Evolutionary conservation across 2,888 invertebrate genomes (phyloP).

Genomic region (Nowickia ferox): DNA sequence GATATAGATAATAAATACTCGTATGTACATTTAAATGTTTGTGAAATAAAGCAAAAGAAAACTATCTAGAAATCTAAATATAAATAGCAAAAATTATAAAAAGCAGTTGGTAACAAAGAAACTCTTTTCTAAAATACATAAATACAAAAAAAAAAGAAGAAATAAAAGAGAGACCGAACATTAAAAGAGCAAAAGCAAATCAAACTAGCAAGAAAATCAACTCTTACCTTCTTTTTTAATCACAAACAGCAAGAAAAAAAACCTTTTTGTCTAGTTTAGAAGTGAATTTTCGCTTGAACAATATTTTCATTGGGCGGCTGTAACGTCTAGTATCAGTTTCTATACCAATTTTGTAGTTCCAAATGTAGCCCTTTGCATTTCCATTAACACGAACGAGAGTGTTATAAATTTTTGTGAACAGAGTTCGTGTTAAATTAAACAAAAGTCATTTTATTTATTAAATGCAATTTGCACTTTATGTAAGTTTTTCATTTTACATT

Average conservation of each 20-base stretch:
- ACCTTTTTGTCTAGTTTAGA: background rate
- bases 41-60: constrained; percentile 21
- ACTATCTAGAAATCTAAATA: constrained; percentile 21
- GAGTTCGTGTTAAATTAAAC: constrained; percentile 78
- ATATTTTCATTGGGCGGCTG: background rate
- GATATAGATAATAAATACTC: no score
- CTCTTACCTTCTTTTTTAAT: background rate
- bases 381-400: constrained; percentile 78
- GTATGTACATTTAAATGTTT: constrained; percentile 17
- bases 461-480: constrained; percentile 62
- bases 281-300: constrained; percentile 22
- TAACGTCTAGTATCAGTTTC: background rate
- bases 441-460: constrained; percentile 61
- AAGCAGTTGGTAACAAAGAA: constrained; percentile 55
- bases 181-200: constrained; percentile 6
- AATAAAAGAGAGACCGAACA: background rate
- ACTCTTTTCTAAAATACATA: constrained; percentile 4
- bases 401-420: constrained; percentile 48
- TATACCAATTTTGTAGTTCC: constrained; percentile 73
- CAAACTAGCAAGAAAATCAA: constrained; percentile 4
- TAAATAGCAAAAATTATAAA: constrained; percentile 13
- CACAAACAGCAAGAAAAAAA: constrained; percentile 6
- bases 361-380: constrained; percentile 80
- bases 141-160: background rate
- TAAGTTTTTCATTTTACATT: constrained; percentile 30